phyloP scores from a whole-genome alignment of 2,113 vertebrate species.

The Rhagologus leucostigma region DNA sequence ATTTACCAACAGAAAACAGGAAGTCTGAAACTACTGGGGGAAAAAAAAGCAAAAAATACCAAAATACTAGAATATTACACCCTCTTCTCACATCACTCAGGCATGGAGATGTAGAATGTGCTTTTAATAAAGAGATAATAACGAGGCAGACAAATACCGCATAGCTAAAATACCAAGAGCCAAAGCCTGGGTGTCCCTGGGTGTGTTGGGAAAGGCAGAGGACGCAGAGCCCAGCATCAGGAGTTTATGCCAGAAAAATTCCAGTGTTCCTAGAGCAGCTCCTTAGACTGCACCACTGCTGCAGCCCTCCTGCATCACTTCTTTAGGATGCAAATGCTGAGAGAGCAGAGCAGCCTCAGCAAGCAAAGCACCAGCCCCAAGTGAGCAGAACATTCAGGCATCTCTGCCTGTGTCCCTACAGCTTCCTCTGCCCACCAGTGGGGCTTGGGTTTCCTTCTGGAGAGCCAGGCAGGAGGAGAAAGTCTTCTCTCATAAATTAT shows the following conservation, averaged over 20 bases:
- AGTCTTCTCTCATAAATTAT: neutral
- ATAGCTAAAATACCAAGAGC: neutral
- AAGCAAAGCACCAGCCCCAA: neutral
- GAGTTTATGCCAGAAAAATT: neutral
- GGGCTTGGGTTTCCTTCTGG: neutral
- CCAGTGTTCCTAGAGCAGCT: neutral
- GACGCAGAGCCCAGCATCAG: neutral
- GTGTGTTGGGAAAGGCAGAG: neutral
- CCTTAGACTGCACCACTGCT: neutral
- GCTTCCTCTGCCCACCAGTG: neutral
- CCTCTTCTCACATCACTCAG: neutral
- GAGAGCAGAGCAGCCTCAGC: neutral
- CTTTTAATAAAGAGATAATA: neutral
- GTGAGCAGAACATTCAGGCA: neutral
- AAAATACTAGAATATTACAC: neutral
- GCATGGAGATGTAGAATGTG: neutral
- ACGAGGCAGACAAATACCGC: neutral
- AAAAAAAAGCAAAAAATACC: neutral
- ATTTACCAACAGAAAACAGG: neutral
- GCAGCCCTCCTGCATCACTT: slow-evolving; percentile 17
- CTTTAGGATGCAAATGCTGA: neutral
- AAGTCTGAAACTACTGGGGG: neutral
- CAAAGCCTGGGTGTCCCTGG: neutral
- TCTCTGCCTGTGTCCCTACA: neutral
- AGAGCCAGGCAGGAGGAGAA: neutral